Conservation (phyloP, 2,113 vertebrate species). For the Myotis davidii region DNA sequence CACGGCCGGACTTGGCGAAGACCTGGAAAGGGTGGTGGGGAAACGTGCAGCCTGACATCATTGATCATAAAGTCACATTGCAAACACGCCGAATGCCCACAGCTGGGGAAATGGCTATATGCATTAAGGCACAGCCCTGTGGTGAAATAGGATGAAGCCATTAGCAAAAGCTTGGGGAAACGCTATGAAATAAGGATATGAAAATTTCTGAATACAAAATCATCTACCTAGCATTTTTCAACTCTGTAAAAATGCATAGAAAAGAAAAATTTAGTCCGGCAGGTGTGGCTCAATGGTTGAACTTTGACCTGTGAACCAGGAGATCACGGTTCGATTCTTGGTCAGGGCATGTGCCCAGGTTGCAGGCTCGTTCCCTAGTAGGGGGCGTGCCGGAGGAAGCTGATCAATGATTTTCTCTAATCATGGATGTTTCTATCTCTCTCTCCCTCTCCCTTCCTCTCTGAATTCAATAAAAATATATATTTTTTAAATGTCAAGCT, state of each 20-base stretch:
- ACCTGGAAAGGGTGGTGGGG: neutral
- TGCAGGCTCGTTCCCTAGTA: too few relatives aligned
- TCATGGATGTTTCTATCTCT: too few relatives aligned
- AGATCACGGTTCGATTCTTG: too few relatives aligned
- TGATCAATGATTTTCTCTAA: too few relatives aligned
- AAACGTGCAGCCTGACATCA: rapidly evolving
- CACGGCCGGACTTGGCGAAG: rapidly evolving
- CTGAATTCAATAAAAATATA: too few relatives aligned
- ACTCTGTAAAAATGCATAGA: neutral
- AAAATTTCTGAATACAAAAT: neutral
- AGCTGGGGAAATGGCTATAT: rapidly evolving
- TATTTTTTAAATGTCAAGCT: too few relatives aligned
- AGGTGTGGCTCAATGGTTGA: too few relatives aligned
- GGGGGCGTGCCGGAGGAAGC: too few relatives aligned
- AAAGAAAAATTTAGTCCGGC: neutral
- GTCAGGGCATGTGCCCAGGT: too few relatives aligned
- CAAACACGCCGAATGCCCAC: rapidly evolving
- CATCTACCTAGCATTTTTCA: neutral
- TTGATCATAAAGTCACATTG: neutral
- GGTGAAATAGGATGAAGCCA: too few relatives aligned
- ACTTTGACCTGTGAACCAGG: too few relatives aligned
- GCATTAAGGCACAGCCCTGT: neutral
- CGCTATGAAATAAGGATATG: neutral
- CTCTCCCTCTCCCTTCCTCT: too few relatives aligned
- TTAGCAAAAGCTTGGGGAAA: neutral